Evolutionary conservation across 2,888 invertebrate species (phyloP), one percentile per base, ranked within the genome.

Genomic region (Cremastobaeus sp.): DNA sequence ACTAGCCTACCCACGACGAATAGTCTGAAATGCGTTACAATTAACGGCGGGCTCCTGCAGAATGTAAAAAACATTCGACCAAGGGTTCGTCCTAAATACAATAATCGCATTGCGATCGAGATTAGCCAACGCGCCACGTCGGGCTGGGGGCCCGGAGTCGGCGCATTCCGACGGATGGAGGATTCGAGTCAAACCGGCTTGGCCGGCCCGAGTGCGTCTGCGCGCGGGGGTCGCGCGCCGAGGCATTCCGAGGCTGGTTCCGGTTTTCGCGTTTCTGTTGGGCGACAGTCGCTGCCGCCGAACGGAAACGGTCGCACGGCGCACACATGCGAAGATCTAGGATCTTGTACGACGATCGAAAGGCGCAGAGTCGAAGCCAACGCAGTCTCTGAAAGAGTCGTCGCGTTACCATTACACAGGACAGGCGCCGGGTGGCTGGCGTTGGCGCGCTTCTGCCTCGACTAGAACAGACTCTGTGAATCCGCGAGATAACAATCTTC

Each of bases 61-160:
- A 73, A 68, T 73, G 73, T 73, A 62, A 62, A 50, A 73, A 73
- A 73, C 66, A 73, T 68, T 73, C 68, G 35, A 28, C 20, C 30
- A 41, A 68, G 11, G 32, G 15, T 59, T 41, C 43, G 55, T 43
- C 17, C 57, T 64, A 64, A 71, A 71, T 71, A 71, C 60, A 21
- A 72, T 68, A 60, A 73, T 73, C 72, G 64, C 72, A 73, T 30
- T 66, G 72, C 72, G 72, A 73, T 66, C 73, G 37, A 62, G 34
- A 37, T 50, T 43, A 20, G 48, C 15, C 37, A 68, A 73, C 35
- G 66, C 65, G 39, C 48, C 54, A 20, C 32, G 21, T 28, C 59
- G 20, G 34, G 41, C 4, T 17, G 12, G 15, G 1, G 2, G 47
- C 30, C 55, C 25, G 48, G 43, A 15, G 37, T 11, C 35, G 54